A percentile compares a stretch with the other conserved stretches of the same genome.
phyloP scores from a whole-genome alignment of 2,888 invertebrate genomes.

The Stenodera caucasica region DNA sequence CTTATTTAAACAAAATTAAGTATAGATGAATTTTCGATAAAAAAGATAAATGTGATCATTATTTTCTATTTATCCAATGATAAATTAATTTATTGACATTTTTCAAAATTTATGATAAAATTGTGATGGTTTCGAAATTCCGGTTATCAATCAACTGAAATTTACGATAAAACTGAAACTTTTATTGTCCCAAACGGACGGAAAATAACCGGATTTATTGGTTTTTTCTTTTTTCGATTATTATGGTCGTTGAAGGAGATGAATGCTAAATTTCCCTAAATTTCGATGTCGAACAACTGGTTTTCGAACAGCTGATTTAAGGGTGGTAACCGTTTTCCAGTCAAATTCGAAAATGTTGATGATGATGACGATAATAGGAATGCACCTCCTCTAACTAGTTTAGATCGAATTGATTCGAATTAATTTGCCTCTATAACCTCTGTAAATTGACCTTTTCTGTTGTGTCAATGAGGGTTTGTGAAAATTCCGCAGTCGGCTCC shows the following conservation, averaged over 20 bases:
- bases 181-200: too few relatives aligned
- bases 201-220: too few relatives aligned
- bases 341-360: neutral
- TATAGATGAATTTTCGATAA: neutral
- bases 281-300: too few relatives aligned
- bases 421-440: conserved; percentile 3
- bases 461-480: conserved; percentile 6
- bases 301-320: neutral
- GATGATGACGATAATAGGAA: neutral
- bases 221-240: too few relatives aligned
- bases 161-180: neutral
- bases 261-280: too few relatives aligned
- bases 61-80: conserved; percentile 5
- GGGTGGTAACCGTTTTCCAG: too few relatives aligned
- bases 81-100: conserved; percentile 7
- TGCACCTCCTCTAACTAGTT: conserved; percentile 3
- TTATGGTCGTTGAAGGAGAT: too few relatives aligned
- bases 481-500: conserved; percentile 8
- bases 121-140: neutral
- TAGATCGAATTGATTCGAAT: conserved; percentile 1
- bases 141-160: neutral
- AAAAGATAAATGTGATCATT: conserved; percentile 1
- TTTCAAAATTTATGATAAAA: neutral
- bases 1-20: neutral
- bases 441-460: conserved; percentile 3